Evolutionary conservation across 2,797 vertebrate genomes (phyloP).

Genomic region (Astyanax mexicanus): DNA sequence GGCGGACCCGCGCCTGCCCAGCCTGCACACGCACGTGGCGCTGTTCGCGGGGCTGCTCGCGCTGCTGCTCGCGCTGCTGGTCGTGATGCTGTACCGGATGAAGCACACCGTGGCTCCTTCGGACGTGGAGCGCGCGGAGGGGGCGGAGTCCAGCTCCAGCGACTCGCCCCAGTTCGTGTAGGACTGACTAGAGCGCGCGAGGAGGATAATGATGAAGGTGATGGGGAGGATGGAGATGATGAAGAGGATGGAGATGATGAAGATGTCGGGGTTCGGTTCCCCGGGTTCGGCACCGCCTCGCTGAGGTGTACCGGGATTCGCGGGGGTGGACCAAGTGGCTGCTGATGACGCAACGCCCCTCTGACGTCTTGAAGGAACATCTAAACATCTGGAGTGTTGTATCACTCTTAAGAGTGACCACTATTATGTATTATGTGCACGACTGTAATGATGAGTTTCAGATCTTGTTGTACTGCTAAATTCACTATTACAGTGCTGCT

Average conservation of each 20-base stretch:
- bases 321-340: neutral
- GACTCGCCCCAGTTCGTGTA: neutral
- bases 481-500: neutral
- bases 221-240: no score
- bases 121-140: constrained; percentile 50
- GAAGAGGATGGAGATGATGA: no score
- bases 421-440: no score
- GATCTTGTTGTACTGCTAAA: neutral
- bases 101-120: constrained; percentile 64
- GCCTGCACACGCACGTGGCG: constrained; percentile 60
- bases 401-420: no score
- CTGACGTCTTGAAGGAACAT: neutral
- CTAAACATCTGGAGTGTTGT: no score
- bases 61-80: constrained; percentile 62
- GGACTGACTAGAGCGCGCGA: neutral
- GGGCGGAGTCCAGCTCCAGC: constrained; percentile 2
- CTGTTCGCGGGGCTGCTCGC: constrained; percentile 63
- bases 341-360: neutral
- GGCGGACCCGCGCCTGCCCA: constrained; percentile 53
- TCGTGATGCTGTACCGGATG: constrained; percentile 65
- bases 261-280: no score
- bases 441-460: no score
- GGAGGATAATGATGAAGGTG: no score
- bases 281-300: no score
- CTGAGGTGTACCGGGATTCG: neutral